These are phyloP conservation scores for Botrylloides violaceus DNA, from an alignment of 23 tunicate species.

Conservation along the genomic window DNA sequence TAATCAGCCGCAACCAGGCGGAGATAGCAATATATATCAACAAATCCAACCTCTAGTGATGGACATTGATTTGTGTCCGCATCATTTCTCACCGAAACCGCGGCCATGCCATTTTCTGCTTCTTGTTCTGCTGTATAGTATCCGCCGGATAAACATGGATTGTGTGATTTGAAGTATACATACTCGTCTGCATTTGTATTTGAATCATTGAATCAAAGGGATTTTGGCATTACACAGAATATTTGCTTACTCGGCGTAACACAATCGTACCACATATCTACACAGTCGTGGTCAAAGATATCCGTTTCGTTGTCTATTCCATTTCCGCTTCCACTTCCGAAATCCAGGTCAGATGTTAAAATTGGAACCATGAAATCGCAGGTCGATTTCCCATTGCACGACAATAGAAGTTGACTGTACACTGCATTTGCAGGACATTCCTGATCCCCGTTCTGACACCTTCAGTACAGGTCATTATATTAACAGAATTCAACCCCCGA, in stretches of 20 bases:
- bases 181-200: conserved; percentile 10
- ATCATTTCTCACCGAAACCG: neutral
- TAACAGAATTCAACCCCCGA: neutral
- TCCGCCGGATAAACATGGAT: conserved; percentile 3
- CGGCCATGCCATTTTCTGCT: neutral
- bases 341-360: too few relatives aligned
- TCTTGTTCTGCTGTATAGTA: conserved; percentile 4
- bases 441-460: neutral
- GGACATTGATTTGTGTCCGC: neutral
- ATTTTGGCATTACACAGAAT: too few relatives aligned
- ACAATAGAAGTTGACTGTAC: neutral
- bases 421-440: neutral
- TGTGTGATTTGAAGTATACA: neutral
- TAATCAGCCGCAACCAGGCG: too few relatives aligned
- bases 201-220: too few relatives aligned
- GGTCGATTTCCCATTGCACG: neutral
- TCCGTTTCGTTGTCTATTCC: too few relatives aligned
- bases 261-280: neutral
- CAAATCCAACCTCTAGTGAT: neutral
- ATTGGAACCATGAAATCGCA: too few relatives aligned
- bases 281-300: neutral
- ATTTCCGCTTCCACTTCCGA: too few relatives aligned
- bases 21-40: too few relatives aligned
- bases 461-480: neutral
- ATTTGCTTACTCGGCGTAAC: neutral